Evolutionary conservation across 1,140 invertebrate species (phyloP), one percentile per base, ranked within the genome.

Genomic region (Brachionus rubens): DNA sequence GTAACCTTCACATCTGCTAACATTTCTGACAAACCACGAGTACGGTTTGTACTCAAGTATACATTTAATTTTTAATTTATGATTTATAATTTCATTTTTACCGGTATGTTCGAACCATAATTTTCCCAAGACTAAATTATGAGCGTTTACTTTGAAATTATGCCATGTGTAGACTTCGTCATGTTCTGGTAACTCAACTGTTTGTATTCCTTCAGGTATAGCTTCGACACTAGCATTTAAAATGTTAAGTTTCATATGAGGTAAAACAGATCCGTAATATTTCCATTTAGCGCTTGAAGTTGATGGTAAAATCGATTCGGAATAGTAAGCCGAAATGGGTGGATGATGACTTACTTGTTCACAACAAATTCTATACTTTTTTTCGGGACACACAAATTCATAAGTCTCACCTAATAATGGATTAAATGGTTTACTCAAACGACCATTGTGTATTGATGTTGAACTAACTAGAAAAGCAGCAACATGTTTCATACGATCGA

Each of bases 81-180:
- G 89, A 82, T 92, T 92, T 0, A 88, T 87, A 77, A 96, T 90
- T 85, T 95, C 93, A 88, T 95, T 90, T 6, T 89, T 89, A 2
- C 93, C 93, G 81, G 85, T 84, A 80, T 96, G 93, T 84, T 98
- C 94, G 84, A 98, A 94, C 94, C 94, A 98, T 14, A 98, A 86
- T 83, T 94, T 93, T 33, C 95, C 95, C 24, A 97, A 92, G 78
- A 98, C 92, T 46, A 98, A 91, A 84, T 98, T 98, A 84, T 98
- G 94, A 9, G 98, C 90, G 82, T 92, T 93, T 81, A 93, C 96
- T 84, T 94, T 95, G 24, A 97, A 91, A 84, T 95, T 94, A 72
- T 76, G 48, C 72, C 72, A 76, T 12, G 48, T 46, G 41, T 76
- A 76, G 3, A 48, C 24, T 52, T 76, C 48, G 9, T 76, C 28